A percentile compares a stretch with the other conserved stretches of the same genome.
Evolutionary conservation across 2,797 vertebrate species (phyloP).

Genomic region (Arctocebus calabarensis): DNA sequence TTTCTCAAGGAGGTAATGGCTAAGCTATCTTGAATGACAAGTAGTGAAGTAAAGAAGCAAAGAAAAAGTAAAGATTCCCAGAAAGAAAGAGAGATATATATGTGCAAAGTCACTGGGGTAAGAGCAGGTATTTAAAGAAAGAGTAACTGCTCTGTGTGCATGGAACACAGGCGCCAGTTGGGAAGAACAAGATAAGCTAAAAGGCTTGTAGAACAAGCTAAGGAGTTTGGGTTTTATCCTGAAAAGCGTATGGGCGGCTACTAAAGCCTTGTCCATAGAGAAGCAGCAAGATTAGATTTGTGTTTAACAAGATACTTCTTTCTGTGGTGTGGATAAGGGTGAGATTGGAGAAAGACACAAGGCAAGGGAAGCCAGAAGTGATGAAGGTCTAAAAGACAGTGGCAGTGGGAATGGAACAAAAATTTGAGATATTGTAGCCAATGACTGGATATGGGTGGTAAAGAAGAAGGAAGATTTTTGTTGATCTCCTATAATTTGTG

Average conservation of each 20-base stretch:
- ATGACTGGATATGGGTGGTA: not conserved
- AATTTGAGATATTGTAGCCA: not conserved
- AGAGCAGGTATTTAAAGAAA: not conserved
- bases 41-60: not conserved
- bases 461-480: not conserved
- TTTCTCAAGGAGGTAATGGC: not conserved
- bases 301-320: not conserved
- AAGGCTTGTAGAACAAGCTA: not conserved
- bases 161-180: not conserved
- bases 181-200: not conserved
- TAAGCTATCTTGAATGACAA: not conserved
- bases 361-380: not conserved
- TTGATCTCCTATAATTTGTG: not conserved
- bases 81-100: not conserved
- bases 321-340: not conserved
- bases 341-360: not conserved
- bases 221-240: not conserved
- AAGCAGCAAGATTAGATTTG: not conserved
- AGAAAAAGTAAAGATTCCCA: not conserved
- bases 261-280: not conserved
- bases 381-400: not conserved
- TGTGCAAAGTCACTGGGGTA: not conserved
- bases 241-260: not conserved
- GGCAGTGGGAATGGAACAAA: not conserved
- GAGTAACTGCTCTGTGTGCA: not conserved